Evolutionary conservation across 2,113 vertebrate genomes (phyloP).

Genomic region (Neogobius melanostomus): DNA sequence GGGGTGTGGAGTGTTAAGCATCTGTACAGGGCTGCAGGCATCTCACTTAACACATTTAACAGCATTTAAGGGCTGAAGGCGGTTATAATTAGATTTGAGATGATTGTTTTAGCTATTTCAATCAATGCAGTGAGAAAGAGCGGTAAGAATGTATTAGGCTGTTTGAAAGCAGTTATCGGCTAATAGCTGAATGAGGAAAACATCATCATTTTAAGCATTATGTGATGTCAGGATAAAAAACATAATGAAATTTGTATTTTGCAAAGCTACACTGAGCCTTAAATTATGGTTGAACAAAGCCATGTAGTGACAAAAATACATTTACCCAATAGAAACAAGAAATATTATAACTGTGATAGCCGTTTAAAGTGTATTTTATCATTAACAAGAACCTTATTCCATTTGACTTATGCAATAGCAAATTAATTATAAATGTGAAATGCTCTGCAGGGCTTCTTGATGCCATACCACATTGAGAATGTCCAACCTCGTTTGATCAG

Average conservation of each 20-base stretch:
- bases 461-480: too few relatives aligned
- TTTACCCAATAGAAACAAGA: too few relatives aligned
- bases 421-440: too few relatives aligned
- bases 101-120: neutral
- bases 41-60: slow-evolving; percentile 14
- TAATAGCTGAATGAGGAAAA: neutral
- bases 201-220: neutral
- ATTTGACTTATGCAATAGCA: too few relatives aligned
- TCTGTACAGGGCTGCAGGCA: slow-evolving; percentile 31
- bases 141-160: neutral
- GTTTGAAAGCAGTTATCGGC: neutral
- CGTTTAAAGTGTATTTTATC: too few relatives aligned
- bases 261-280: too few relatives aligned
- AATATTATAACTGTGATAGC: too few relatives aligned
- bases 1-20: slow-evolving; percentile 38
- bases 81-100: neutral
- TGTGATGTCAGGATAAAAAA: neutral
- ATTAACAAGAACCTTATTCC: too few relatives aligned
- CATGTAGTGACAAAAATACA: too few relatives aligned
- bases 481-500: too few relatives aligned
- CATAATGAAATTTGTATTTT: neutral
- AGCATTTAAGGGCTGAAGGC: neutral
- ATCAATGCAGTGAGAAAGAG: neutral
- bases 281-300: too few relatives aligned
- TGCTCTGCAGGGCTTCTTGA: too few relatives aligned